A percentile compares a stretch with the other conserved stretches of the same genome.
Evolutionary conservation across 1,140 invertebrate genomes (phyloP).

Genomic region (Macrobrachium rosenbergii): DNA sequence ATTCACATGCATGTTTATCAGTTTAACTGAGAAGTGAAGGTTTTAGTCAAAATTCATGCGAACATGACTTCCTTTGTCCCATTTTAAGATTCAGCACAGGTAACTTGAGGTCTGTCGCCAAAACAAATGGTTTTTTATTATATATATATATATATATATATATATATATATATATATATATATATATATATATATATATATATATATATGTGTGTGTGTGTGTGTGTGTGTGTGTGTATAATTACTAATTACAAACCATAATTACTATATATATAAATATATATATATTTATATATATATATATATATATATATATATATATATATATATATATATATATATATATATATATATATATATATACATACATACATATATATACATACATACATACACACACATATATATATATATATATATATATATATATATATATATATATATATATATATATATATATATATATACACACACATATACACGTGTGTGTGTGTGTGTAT

Average conservation of each 20-base stretch:
- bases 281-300: conserved; percentile 12
- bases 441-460: background rate
- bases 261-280: too few species aligned
- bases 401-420: conserved; percentile 22
- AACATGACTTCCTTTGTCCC: too few species aligned
- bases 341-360: conserved; percentile 16
- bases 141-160: conserved; percentile 3
- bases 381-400: background rate
- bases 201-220: too few species aligned
- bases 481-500: background rate
- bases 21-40: too few species aligned
- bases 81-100: too few species aligned
- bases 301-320: conserved; percentile 22
- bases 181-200: background rate
- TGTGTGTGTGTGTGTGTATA: too few species aligned
- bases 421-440: conserved; percentile 6
- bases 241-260: too few species aligned
- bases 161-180: conserved; percentile 8
- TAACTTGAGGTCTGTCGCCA: too few species aligned
- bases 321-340: conserved; percentile 6
- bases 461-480: background rate
- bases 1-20: too few species aligned
- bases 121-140: background rate
- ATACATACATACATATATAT: background rate
- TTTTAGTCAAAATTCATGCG: too few species aligned